phyloP scores from a whole-genome alignment of 2,797 vertebrate genomes.

The Clarias laeviceps region DNA sequence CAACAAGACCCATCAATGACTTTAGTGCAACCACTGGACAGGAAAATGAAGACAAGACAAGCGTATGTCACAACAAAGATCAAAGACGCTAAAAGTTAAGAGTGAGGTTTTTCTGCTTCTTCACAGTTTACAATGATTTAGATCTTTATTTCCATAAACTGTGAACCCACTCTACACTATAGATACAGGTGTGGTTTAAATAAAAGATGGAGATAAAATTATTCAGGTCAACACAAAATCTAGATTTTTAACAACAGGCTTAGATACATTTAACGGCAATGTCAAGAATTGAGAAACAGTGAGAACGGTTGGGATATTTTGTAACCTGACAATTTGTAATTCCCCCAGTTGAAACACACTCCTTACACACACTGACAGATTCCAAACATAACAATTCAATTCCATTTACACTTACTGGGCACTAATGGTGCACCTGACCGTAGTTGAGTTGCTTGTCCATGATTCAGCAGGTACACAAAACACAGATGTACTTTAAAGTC shows the following conservation, averaged over 20 bases:
- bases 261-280: background rate
- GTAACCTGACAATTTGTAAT: background rate
- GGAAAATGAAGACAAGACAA: background rate
- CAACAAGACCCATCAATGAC: background rate
- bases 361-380: background rate
- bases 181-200: background rate
- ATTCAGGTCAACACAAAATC: background rate
- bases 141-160: background rate
- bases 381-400: background rate
- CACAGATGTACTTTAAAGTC: too few species aligned
- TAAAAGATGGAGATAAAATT: background rate
- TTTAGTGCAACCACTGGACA: background rate
- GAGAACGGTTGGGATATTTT: background rate
- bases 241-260: background rate
- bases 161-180: background rate
- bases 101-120: background rate
- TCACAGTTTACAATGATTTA: background rate
- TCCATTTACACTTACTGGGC: background rate
- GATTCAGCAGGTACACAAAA: too few species aligned
- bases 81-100: background rate
- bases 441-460: too few species aligned
- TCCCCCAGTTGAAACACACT: background rate
- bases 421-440: too few species aligned
- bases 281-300: background rate
- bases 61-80: background rate